These are phyloP conservation scores for Garra rufa DNA, from an alignment of 2,113 vertebrate species.

Conservation along the genomic window DNA sequence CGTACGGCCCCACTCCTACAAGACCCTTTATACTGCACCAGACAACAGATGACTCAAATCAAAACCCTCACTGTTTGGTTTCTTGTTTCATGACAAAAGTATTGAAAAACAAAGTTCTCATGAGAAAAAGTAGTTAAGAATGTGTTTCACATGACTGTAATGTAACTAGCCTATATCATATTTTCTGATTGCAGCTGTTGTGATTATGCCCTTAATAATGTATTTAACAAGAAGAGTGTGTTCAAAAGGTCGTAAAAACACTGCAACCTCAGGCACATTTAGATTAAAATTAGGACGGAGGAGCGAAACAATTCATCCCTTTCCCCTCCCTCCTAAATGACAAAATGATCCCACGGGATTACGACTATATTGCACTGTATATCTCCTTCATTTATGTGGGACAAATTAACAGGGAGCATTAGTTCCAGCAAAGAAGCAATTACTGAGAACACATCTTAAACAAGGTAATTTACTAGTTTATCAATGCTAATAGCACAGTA, in stretches of 20 bases:
- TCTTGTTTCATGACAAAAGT: slow-evolving; percentile 51
- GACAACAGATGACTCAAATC: slow-evolving; percentile 42
- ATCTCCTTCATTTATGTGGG: slow-evolving; percentile 23
- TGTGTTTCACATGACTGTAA: not conserved
- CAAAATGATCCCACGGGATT: slow-evolving; percentile 24
- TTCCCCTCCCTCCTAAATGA: not conserved
- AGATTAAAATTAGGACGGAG: slow-evolving; percentile 14
- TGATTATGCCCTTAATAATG: not conserved
- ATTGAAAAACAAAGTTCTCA: slow-evolving; percentile 42
- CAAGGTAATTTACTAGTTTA: not conserved
- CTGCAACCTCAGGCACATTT: slow-evolving; percentile 23
- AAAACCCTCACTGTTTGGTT: slow-evolving; percentile 60
- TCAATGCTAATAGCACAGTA: slow-evolving; percentile 11
- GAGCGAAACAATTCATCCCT: not conserved
- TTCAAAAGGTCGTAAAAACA: not conserved
- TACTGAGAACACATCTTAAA: slow-evolving; percentile 24
- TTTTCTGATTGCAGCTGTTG: not conserved
- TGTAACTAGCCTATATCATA: not conserved
- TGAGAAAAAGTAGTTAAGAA: not conserved
- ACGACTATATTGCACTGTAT: slow-evolving; percentile 31
- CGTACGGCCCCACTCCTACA: slow-evolving; percentile 62
- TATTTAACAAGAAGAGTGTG: slow-evolving; percentile 1
- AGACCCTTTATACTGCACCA: slow-evolving; percentile 45
- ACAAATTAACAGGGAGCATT: slow-evolving; percentile 29
- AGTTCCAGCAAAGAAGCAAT: slow-evolving; percentile 15